phyloP scores from a whole-genome alignment of 2,888 invertebrate genomes.

The Cepaea hortensis region DNA sequence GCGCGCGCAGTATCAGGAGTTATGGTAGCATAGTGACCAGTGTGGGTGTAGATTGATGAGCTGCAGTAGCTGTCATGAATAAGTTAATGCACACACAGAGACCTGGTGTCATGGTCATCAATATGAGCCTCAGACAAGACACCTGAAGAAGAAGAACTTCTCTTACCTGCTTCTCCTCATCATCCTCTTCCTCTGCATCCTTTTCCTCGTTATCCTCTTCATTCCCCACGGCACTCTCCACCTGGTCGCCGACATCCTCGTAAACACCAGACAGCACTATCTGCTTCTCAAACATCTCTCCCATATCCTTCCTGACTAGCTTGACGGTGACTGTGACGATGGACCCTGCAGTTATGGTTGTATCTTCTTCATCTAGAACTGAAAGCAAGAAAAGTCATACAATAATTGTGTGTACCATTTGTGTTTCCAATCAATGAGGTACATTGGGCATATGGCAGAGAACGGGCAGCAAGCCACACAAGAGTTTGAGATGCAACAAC shows the following conservation, averaged over 20 bases:
- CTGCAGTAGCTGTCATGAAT: too few relatives aligned
- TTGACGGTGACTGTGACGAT: constrained; percentile 97
- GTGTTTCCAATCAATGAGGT: too few relatives aligned
- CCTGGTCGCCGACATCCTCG: constrained; percentile 40
- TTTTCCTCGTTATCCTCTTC: constrained; percentile 56
- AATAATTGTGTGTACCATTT: neutral
- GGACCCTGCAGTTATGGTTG: constrained; percentile 96
- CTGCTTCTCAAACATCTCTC: constrained; percentile 77
- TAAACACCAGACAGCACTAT: neutral
- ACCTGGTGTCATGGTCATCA: too few relatives aligned
- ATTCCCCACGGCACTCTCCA: constrained; percentile 49
- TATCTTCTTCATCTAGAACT: constrained; percentile 97
- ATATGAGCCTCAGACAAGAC: too few relatives aligned
- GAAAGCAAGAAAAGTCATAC: constrained; percentile 6
- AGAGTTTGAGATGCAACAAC: too few relatives aligned
- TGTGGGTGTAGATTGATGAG: too few relatives aligned
- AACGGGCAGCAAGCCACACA: too few relatives aligned
- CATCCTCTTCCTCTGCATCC: constrained; percentile 53
- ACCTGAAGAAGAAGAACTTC: neutral
- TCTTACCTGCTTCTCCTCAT: constrained; percentile 44
- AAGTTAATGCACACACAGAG: too few relatives aligned
- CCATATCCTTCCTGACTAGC: constrained; percentile 88
- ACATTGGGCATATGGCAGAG: too few relatives aligned
- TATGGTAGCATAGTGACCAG: too few relatives aligned
- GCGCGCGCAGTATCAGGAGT: too few relatives aligned